Conservation (phyloP, 37 sponge, comb jelly and placozoan genomes). For the Dysidea cf. avara region DNA sequence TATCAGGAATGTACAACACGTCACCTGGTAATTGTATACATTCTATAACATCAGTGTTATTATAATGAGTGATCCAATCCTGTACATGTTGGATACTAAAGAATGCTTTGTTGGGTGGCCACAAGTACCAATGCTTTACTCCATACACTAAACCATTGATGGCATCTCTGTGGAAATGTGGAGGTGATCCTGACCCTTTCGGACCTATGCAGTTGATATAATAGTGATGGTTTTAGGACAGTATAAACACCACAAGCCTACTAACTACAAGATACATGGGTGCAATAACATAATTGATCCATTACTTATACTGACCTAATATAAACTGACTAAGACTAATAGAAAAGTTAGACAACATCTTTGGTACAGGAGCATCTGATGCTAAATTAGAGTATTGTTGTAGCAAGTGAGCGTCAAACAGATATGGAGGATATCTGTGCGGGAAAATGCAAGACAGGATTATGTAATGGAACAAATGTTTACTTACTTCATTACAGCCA, state of each 20-base stretch:
- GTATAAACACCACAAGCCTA: neutral
- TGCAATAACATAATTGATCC: neutral
- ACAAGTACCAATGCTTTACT: slow-evolving; percentile 44
- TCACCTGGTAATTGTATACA: slow-evolving; percentile 38
- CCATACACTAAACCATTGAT: slow-evolving; percentile 46
- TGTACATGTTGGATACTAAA: slow-evolving; percentile 21
- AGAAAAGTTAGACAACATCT: slow-evolving; percentile 8
- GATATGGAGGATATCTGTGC: slow-evolving; percentile 25
- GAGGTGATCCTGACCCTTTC: slow-evolving; percentile 43
- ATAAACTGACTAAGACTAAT: slow-evolving; percentile 42
- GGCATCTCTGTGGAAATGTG: slow-evolving; percentile 52
- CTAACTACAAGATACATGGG: neutral
- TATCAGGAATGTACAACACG: slow-evolving; percentile 44
- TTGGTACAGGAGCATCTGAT: slow-evolving; percentile 18
- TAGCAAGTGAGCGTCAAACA: slow-evolving; percentile 48
- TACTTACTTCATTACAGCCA: neutral
- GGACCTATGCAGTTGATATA: slow-evolving; percentile 48
- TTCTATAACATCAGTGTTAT: neutral
- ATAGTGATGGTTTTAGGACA: too few relatives aligned
- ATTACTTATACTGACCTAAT: slow-evolving; percentile 13
- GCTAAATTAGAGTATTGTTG: slow-evolving; percentile 19
- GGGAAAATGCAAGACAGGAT: too few relatives aligned
- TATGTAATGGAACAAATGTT: too few relatives aligned
- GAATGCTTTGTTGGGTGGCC: slow-evolving; percentile 30
- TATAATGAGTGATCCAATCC: slow-evolving; percentile 19